Base-by-base conservation (phyloP, 1,140 invertebrate genomes). In the Ceratina calcarata region DNA sequence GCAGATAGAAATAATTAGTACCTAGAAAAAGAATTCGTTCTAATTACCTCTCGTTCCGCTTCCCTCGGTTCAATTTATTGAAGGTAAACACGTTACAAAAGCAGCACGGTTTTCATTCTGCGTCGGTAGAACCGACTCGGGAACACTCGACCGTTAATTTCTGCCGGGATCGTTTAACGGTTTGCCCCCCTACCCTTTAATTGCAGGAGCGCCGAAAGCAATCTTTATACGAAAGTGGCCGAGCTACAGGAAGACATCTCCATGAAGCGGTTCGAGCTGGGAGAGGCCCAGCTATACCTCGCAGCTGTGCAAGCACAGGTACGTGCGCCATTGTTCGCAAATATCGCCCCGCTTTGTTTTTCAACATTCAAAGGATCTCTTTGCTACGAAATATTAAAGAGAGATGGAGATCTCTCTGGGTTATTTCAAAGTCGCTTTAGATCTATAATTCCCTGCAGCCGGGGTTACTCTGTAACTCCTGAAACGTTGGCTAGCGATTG, bases 181-280 rank as follows among this genome's bases (percentile, higher is more conserved):
- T 57, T 67, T 45, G 10, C 6, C 37, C 2, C 8, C 18, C 10
- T 45, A 62, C 24, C 76, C 22, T 74, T 24, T 74, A 51, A 72
- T 83, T 86, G 22, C 92, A 96, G 96, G 92, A 96, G 95, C 89
- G 92, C 96, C 77, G 98, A 99, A 90, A 96, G 96, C 66, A 96
- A 95, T 86, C 94, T 98, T 45, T 98, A 96, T 92, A 98, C 97
- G 88, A 99, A 99, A 94, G 97, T 97, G 74, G 98, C 98, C 91
- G 98, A 99, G 93, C 93, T 98, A 24, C 97, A 99, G 93, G 98
- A 99, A 92, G 98, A 99, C 88, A 97, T 99, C 91, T 98, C 97
- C 85, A 95, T 97, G 93, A 99, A 99, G 93, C 95, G 97, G 86
- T 99, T 98, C 91, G 98, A 99, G 93, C 95, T 98, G 67, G 95